Percentiles rank a stretch among this genome's conserved stretches.
phyloP scores from a whole-genome alignment of 1,140 invertebrate species.

The Apis dorsata region DNA sequence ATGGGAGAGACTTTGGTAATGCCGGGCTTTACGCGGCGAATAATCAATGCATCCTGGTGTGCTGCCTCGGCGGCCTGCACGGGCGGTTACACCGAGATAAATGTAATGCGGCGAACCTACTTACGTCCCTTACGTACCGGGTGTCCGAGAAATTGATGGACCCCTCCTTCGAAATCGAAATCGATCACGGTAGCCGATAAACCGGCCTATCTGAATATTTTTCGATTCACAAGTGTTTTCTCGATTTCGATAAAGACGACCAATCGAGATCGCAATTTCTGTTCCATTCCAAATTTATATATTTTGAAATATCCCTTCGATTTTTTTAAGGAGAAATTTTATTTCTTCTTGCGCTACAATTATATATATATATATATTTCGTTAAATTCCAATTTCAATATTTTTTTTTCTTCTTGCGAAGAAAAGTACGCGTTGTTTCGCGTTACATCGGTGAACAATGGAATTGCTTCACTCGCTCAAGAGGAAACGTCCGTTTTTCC shows the following conservation, averaged over 20 bases:
- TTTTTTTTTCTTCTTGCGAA: too few relatives aligned
- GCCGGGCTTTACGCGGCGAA: conserved; percentile 62
- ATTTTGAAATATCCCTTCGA: too few relatives aligned
- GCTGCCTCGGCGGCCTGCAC: conserved; percentile 49
- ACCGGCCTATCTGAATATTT: not conserved
- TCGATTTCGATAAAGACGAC: too few relatives aligned
- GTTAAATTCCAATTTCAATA: not conserved
- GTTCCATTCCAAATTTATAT: too few relatives aligned
- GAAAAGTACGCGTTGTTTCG: too few relatives aligned
- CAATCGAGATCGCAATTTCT: too few relatives aligned
- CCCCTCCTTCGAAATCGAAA: not conserved
- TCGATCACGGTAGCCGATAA: conserved; percentile 10
- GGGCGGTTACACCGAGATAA: conserved; percentile 63
- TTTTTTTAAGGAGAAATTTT: too few relatives aligned
- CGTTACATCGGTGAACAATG: too few relatives aligned
- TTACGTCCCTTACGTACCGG: conserved; percentile 57
- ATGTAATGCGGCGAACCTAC: conserved; percentile 64
- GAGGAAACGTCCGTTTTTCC: conserved; percentile 44
- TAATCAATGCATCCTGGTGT: conserved; percentile 67
- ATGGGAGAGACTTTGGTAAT: conserved; percentile 58
- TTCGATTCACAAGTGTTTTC: too few relatives aligned
- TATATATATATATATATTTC: too few relatives aligned
- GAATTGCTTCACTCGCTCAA: too few relatives aligned
- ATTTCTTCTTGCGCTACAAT: too few relatives aligned
- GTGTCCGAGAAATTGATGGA: conserved; percentile 52